phyloP scores from a whole-genome alignment of 2,888 invertebrate genomes.

The Lithophane leautieri region DNA sequence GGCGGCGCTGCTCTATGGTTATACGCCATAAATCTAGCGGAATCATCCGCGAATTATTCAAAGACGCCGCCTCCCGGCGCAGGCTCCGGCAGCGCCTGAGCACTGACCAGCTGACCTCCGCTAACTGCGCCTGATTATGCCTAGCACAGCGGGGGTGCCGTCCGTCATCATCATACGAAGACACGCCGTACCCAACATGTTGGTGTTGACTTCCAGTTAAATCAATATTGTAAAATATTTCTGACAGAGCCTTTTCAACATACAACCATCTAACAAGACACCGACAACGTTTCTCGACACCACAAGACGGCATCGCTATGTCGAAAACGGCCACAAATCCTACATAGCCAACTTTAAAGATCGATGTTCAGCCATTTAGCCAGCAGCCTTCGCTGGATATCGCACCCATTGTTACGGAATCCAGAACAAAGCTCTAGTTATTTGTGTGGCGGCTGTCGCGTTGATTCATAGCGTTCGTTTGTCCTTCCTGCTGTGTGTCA shows the following conservation, averaged over 20 bases:
- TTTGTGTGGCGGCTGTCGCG: constrained; percentile 66
- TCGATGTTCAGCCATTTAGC: constrained; percentile 30
- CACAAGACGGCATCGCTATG: background rate
- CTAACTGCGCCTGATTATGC: constrained; percentile 45
- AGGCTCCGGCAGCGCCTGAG: constrained; percentile 37
- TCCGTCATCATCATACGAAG: background rate
- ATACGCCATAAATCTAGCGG: constrained; percentile 87
- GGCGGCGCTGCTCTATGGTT: constrained; percentile 83
- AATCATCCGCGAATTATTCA: constrained; percentile 86
- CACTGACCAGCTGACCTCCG: constrained; percentile 44
- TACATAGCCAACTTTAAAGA: background rate
- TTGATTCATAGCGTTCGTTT: constrained; percentile 85
- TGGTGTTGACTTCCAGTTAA: background rate
- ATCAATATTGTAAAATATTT: background rate
- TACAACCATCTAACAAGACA: background rate
- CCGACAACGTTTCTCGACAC: background rate
- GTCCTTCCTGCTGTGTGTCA: constrained; percentile 82
- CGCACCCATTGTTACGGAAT: constrained; percentile 71
- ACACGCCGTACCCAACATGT: background rate
- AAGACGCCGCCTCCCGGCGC: constrained; percentile 80
- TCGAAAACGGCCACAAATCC: background rate
- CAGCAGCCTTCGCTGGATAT: constrained; percentile 46
- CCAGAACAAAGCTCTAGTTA: constrained; percentile 73
- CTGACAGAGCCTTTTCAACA: background rate
- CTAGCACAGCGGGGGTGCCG: constrained; percentile 12